Evolutionary conservation across 2,888 invertebrate genomes (phyloP), one percentile per base, ranked within the genome.

Genomic region (Bombylius major): DNA sequence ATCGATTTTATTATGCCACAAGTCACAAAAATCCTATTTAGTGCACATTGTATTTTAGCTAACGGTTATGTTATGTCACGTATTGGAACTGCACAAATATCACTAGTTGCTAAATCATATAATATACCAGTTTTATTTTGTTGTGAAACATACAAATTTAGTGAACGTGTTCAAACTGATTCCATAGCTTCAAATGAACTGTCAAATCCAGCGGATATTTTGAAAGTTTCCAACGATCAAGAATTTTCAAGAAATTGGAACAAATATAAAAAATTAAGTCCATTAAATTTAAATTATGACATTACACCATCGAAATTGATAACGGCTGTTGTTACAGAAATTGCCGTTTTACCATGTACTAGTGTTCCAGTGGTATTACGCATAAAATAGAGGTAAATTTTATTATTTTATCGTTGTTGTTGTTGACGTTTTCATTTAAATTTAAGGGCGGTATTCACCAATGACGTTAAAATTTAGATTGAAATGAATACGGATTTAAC

Each of bases 71-170:
- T 96, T 51, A 86, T 95, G 86, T 89, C 89, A 8, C 81, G 90
- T 58, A 84, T 85, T 53, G 97, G 97, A 53, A 86, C 88, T 4
- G 88, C 94, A 33, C 87, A 89, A 71, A 82, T 94, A 47, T 93
- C 96, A 39, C 77, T 95, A 50, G 82, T 88, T 58, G 96, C 97
- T 47, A 84, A 86, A 67, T 82, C 87, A 4, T 83, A 81, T 70
- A 95, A 94, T 75, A 90, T 94, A 62, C 96, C 97, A 23, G 91
- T 96, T 50, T 79, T 97, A 12, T 91, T 97, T 14, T 95, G 94
- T 66, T 94, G 94, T 71, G 97, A 97, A 78, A 95, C 94, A 49
- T 95, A 95, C 78, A 97, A 98, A 77, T 95, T 96, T 74, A 87
- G 87, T 64, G 96, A 96, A 71, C 80, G 89, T 55, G 94, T 93